These are phyloP conservation scores for Silurus asotus DNA, from an alignment of 2,113 vertebrate genomes.

Conservation along the genomic window DNA sequence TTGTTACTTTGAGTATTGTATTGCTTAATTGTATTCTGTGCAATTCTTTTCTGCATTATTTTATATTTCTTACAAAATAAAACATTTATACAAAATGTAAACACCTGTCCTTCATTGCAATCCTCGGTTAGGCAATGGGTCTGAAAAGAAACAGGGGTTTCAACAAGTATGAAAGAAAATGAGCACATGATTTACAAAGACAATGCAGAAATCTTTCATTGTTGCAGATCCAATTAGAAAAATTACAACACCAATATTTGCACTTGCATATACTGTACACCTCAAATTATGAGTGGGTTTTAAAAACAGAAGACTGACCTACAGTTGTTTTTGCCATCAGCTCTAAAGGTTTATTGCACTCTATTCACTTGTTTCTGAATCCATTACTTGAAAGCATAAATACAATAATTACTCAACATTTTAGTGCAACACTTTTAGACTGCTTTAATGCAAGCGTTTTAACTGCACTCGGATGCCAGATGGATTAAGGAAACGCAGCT, in stretches of 20 bases:
- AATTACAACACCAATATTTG: not conserved
- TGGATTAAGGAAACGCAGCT: conserved; percentile 13
- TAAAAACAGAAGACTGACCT: not conserved
- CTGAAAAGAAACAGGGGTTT: not conserved
- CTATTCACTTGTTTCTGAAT: not conserved
- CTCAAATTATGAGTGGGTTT: not conserved
- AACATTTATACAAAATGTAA: not conserved
- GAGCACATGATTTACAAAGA: not conserved
- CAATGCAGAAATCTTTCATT: not conserved
- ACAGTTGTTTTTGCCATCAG: not conserved
- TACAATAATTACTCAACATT: not conserved
- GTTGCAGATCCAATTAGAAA: not conserved
- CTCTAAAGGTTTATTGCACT: conserved; percentile 2
- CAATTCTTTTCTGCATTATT: not conserved
- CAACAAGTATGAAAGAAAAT: not conserved
- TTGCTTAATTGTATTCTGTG: not conserved
- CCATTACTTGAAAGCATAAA: conserved; percentile 5
- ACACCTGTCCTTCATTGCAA: not conserved
- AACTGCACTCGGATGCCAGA: not conserved
- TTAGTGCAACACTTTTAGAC: not conserved
- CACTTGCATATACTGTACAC: not conserved
- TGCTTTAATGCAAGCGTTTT: conserved; percentile 1
- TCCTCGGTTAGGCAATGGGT: not conserved
- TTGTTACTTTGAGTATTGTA: not conserved
- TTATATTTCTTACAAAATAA: not conserved